Evolutionary conservation across 30 jellyfish, hydroid and myxozoan species (phyloP), one percentile per base, ranked within the genome.

Genomic region (Aurelia coerulea): DNA sequence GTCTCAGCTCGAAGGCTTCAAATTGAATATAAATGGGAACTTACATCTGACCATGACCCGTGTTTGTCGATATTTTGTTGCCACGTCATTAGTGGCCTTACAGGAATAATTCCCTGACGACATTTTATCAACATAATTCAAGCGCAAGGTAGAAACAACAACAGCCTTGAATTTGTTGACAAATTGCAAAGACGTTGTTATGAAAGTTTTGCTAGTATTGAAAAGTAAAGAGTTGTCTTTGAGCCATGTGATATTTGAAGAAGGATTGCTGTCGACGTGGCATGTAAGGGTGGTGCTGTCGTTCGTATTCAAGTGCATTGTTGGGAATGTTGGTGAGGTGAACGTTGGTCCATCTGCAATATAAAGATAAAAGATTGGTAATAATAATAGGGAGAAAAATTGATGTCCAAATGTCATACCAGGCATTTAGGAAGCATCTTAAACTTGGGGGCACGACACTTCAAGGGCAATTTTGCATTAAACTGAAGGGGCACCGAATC

Each of bases 261-360:
- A n/a, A 42, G 88, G 79, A 62, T 42, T 56, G 79, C 88, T 78
- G 49, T 60, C 78, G n/a, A 78, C 78, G 42, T 37, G 37, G 53
- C 88, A 78, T 29, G 78, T 12, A 33, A 78, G n/a, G 8, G 52
- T 31, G 65, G 18, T 42, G 77, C 31, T 78, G 37, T 78, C 78
- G 17, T 35, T 39, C 23, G 77, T 31, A 64, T 78, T 42, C 8
- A 33, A 11, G 15, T 41, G 14, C 65, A 78, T 60, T 31, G 37
- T 78, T 78, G 79, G 14, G 29, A 42, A 0, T 5, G 50, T 60
- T 19, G 63, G 78, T 31, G 77, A 31, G 29, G 31, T 29, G 37
- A 78, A 78, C 6, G 88, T 78, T 56, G 88, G 88, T 60, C 35
- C 78, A 62, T 78, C 88, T 78, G 31, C 9, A 75, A 62, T 7